Percentiles rank a stretch among this genome's conserved stretches.
phyloP scores from a whole-genome alignment of 2,797 vertebrate species.

The Hemibagrus guttatus region DNA sequence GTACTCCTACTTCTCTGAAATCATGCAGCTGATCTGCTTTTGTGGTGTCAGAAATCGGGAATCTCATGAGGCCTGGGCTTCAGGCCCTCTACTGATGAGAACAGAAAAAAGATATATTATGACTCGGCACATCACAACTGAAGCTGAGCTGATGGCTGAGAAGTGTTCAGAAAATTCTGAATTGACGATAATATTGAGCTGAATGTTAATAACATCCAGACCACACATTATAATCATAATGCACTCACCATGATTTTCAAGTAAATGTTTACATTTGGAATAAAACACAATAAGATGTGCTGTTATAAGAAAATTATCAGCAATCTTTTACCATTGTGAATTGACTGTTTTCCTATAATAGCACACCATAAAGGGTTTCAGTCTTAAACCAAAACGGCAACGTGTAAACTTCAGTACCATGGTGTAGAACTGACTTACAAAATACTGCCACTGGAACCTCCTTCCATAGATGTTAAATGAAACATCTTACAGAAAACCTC shows the following conservation, averaged over 20 bases:
- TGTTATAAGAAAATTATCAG: background rate
- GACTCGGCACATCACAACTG: background rate
- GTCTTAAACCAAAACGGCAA: background rate
- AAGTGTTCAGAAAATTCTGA: background rate
- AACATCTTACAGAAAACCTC: background rate
- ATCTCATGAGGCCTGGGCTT: background rate
- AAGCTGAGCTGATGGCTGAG: background rate
- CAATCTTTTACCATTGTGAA: background rate
- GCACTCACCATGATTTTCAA: background rate
- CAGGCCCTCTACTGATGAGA: background rate
- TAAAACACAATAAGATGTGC: background rate
- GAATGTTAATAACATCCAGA: background rate
- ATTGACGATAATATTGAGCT: background rate
- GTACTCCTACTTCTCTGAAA: background rate
- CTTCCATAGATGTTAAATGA: background rate
- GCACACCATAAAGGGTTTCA: background rate
- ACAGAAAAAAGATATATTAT: background rate
- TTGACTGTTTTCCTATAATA: background rate
- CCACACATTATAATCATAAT: background rate
- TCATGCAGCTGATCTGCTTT: background rate
- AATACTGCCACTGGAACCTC: background rate
- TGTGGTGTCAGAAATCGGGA: background rate
- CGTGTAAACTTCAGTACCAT: background rate
- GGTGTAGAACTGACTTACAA: background rate
- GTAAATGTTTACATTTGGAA: background rate